Percentiles rank a stretch among this genome's conserved stretches.
phyloP scores from a whole-genome alignment of 2,797 vertebrate species.

The Coreius guichenoti region DNA sequence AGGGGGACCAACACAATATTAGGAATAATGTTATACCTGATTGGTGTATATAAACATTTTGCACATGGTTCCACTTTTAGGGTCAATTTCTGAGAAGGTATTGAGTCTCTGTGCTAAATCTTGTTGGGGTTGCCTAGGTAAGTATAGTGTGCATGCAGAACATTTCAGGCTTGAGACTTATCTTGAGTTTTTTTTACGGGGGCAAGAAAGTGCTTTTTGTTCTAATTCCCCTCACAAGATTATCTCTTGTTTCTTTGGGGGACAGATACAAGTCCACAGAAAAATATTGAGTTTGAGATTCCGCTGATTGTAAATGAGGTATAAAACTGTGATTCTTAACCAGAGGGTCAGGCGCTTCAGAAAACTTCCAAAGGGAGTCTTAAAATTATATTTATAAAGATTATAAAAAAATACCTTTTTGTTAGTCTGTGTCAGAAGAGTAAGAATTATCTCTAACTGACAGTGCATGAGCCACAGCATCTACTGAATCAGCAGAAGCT shows the following conservation, averaged over 20 bases:
- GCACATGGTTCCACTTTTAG: background rate
- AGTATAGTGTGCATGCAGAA: background rate
- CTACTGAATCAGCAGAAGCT: conserved; percentile 84
- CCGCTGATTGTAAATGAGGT: background rate
- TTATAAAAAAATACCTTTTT: conserved; percentile 67
- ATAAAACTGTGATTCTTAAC: background rate
- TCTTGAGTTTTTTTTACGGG: background rate
- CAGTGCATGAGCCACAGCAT: conserved; percentile 81
- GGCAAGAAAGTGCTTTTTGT: no score
- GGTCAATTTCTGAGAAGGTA: background rate
- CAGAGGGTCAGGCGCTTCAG: background rate
- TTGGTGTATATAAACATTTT: background rate
- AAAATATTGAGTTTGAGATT: no score
- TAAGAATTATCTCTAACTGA: conserved; percentile 67
- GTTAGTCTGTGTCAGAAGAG: conserved; percentile 71
- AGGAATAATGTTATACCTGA: no score
- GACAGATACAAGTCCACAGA: no score
- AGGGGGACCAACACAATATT: no score
- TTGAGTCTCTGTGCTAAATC: background rate
- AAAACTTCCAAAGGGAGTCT: background rate
- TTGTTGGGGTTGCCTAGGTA: background rate
- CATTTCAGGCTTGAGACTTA: background rate
- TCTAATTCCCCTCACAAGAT: no score
- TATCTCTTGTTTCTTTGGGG: no score
- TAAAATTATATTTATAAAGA: background rate